Evolutionary conservation across 2,888 invertebrate species (phyloP), one percentile per base, ranked within the genome.

Genomic region (Clitarchus hookeri): DNA sequence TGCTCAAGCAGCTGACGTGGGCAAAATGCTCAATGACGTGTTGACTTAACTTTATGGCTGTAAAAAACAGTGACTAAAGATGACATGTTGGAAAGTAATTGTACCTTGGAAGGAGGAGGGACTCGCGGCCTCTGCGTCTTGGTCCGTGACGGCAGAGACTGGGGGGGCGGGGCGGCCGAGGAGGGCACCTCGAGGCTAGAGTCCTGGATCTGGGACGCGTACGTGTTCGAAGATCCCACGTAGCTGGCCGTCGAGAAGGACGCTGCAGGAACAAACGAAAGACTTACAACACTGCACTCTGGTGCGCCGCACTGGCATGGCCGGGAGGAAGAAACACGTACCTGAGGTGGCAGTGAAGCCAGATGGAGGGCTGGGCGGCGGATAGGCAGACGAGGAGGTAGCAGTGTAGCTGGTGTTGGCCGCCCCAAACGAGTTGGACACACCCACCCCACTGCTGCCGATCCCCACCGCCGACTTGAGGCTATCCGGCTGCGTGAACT

Each of bases 91-190:
- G n/a, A n/a, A n/a, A n/a, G 36, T 4, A 1, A 36, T 36, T 36
- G 36, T 91, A 95, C 96, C 93, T 96, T 97, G 79, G 97, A 97
- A 11, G 97, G 97, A 48, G 97, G 97, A 36, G 97, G 97, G 87
- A 97, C 94, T 88, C 96, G 92, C 48, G 96, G 95, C 87, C 96
- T 91, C 90, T 94, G 95, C 86, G 93, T 94, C 89, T 94, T 94
- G 88, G 94, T 93, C 90, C 95, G 91, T 87, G 93, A 92, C 77
- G 92, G 92, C 85, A 92, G 90, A 80, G 92, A 91, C 87, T 90
- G 91, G 44, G 90, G 89, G 86, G 87, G 84, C 86, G 87, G 89
- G 86, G 85, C 88, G 92, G 89, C 6, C 92, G 0, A 91, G 91
- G 90, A 92, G 92, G 87, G 92, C 44, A 44, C 44, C 80, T 88